These are phyloP conservation scores for Stenoptilia bipunctidactyla DNA, from an alignment of 2,888 invertebrate species.

Conservation along the genomic window DNA sequence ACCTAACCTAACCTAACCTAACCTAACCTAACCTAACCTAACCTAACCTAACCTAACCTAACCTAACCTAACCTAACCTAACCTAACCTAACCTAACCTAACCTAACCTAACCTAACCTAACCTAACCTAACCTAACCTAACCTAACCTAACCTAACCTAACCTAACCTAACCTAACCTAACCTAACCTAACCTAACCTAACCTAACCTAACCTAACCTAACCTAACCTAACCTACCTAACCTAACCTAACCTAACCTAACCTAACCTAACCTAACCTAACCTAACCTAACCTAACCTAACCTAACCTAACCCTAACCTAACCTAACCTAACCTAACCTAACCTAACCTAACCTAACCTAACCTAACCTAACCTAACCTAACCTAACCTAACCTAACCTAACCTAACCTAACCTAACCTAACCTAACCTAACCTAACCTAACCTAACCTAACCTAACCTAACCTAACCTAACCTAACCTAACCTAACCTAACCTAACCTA, in stretches of 20 bases:
- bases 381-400: constrained; percentile 18
- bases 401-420: constrained; percentile 16
- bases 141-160: constrained; percentile 10
- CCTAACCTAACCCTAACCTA: constrained; percentile 6
- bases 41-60: constrained; percentile 9
- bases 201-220: constrained; percentile 17
- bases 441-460: constrained; percentile 9
- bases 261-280: constrained; percentile 17
- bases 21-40: constrained; percentile 11
- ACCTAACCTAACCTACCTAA: constrained; percentile 16
- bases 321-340: constrained; percentile 15
- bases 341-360: constrained; percentile 16
- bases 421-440: constrained; percentile 15
- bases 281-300: constrained; percentile 15
- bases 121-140: constrained; percentile 12
- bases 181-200: constrained; percentile 7
- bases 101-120: constrained; percentile 12
- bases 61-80: constrained; percentile 10
- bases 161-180: constrained; percentile 12
- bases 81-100: constrained; percentile 10
- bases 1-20: constrained; percentile 15
- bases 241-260: constrained; percentile 17
- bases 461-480: too few relatives aligned
- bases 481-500: constrained; percentile 10
- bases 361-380: constrained; percentile 16